These are phyloP conservation scores for Poecile atricapillus DNA, from an alignment of 2,113 vertebrate genomes.

Conservation along the genomic window DNA sequence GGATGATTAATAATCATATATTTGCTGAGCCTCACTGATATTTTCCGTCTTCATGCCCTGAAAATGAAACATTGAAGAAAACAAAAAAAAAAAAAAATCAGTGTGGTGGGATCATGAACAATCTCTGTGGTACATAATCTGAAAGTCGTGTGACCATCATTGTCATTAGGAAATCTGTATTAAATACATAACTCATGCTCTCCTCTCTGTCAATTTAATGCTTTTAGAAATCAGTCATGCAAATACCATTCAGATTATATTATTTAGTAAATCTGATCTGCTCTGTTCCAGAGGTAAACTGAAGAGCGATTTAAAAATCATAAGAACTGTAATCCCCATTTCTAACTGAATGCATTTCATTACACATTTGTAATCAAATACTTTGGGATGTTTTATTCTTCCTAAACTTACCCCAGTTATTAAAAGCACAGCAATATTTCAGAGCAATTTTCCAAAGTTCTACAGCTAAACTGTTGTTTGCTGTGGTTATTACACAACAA, in stretches of 20 bases:
- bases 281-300: not conserved
- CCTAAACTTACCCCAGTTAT: not conserved
- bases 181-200: not conserved
- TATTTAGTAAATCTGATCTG: slow-evolving; percentile 27
- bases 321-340: not conserved
- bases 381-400: not conserved
- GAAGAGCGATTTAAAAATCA: slow-evolving; percentile 10
- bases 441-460: not conserved
- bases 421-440: not conserved
- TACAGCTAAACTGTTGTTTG: not conserved
- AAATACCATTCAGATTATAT: slow-evolving; percentile 11
- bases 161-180: not conserved
- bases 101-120: not conserved
- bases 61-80: not conserved
- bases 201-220: not conserved
- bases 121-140: not conserved
- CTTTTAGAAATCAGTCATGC: not conserved
- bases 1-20: not conserved
- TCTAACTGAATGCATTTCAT: not conserved
- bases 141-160: not conserved
- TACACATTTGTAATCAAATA: not conserved
- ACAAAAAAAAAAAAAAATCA: not conserved
- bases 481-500: not conserved
- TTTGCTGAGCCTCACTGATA: not conserved
- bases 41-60: not conserved